Evolutionary conservation across 2,888 invertebrate genomes (phyloP), one percentile per base, ranked within the genome.

Genomic region (Schrankia costaestrigalis): DNA sequence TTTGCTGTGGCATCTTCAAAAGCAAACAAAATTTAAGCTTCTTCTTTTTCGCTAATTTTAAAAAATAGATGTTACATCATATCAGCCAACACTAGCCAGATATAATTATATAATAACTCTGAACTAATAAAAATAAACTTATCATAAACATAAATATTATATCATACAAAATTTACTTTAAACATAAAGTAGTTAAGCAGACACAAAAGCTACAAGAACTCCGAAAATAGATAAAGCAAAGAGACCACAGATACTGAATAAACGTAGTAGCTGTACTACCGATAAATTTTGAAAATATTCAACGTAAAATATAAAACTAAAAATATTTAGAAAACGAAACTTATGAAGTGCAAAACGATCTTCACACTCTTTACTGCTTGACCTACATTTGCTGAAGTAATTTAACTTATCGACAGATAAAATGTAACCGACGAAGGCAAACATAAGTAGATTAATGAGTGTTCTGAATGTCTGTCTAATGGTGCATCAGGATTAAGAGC

Each of bases 401-500:
- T n/a, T 24, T 15, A 30, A 22, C 30, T 23, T 14, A 44, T 37
- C 27, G 24, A 30, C 6, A 29, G 30, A 26, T 35, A 12, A 15
- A n/a, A 29, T 31, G 22, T 12, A 34, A 40, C 19, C 11, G 23
- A 30, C 13, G 12, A 8, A n/a, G n/a, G n/a, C 4, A n/a, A 10
- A 29, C 29, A 15, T 17, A 23, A 31, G 11, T 23, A 31, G 31
- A 31, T 31, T 24, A 31, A 31, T 30, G 30, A 30, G 22, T 23
- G 15, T 11, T 30, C 14, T 9, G 13, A 43, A 47, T 39, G 31
- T 35, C 8, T 26, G 26, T 31, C 23, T 39, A 47, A 39, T 35
- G 33, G 31, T 40, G 47, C 48, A 31, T 13, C 12, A 27, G 39
- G 24, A 21, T 36, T 31, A 31, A 40, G 34, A 17, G 31, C 28